Base-by-base conservation (phyloP, 2,888 invertebrate genomes). In the Eupithecia vulgata region DNA sequence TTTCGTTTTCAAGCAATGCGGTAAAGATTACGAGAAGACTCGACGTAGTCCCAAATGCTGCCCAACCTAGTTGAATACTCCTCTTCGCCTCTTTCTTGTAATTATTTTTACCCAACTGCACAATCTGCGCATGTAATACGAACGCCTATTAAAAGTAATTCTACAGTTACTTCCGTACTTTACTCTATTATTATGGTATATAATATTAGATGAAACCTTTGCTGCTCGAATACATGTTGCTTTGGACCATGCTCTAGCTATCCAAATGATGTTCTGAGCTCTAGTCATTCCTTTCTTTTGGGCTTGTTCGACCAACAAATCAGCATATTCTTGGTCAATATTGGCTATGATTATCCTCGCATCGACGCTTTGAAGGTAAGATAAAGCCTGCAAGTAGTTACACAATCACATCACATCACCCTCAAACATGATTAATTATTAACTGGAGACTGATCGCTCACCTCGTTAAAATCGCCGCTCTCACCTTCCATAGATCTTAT, bases 301-400 rank as follows among this genome's bases (percentile, higher is more conserved):
- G 0, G 76, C 70, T 5, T 76, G 67, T 0, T 48, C 0, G 0
- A 59, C 37, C 6, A 84, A n/a, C 4, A 21, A 57, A 4, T 5
- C 8, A 4, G 79, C 76, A 42, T 85, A 76, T 42, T 65, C 17
- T 34, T 77, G 72, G 5, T 81, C 80, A 1, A 88, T 72, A 45
- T 90, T 89, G 5, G 81, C 82, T 48, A 90, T 82, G 13, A 89
- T 77, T 48, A 89, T 81, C 42, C 34, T 81, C 4, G 84, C 78
- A 17, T 72, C n/a, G 6, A 72, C 68, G 40, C 0, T 62, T 1
- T n/a, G n/a, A 1, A 87, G 66, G 3, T 68, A 66, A 3, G n/a
- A 21, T 25, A 84, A 15, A 21, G 79, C 78, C 87, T 88, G 80
- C 34, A 84, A 83, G n/a, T 25, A 21, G 21, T 52, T 10, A 52